Percentiles rank a stretch among this genome's conserved stretches.
phyloP scores from a whole-genome alignment of 2,888 invertebrate genomes.

The Punctoribates punctum region DNA sequence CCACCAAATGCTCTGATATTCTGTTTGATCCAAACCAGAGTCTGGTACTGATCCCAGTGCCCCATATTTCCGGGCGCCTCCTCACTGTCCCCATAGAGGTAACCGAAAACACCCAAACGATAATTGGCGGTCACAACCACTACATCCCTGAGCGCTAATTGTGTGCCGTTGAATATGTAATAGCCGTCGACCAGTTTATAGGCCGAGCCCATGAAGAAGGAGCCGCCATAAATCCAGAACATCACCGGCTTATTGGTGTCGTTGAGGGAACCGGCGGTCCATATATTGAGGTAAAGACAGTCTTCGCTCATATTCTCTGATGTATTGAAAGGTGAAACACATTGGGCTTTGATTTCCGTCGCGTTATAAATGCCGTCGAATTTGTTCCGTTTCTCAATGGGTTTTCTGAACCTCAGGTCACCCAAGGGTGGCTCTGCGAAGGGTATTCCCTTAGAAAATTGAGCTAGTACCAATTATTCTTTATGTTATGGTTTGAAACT shows the following conservation, averaged over 20 bases:
- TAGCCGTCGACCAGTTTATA: not conserved
- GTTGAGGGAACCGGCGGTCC: not conserved
- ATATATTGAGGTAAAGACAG: slow-evolving; percentile 11
- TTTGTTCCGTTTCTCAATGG: no score
- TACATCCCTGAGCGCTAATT: not conserved
- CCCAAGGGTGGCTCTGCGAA: not conserved
- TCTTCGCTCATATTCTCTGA: not conserved
- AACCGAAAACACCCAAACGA: slow-evolving; percentile 17
- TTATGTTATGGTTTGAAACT: no score
- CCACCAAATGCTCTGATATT: not conserved
- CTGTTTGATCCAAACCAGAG: not conserved
- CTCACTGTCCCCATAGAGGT: not conserved
- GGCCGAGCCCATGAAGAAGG: not conserved
- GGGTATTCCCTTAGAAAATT: not conserved
- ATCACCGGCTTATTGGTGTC: not conserved
- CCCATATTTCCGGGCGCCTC: slow-evolving; percentile 7
- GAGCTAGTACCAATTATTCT: no score
- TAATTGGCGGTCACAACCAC: slow-evolving; percentile 8
- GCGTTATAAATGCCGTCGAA: not conserved
- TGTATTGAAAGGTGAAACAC: not conserved
- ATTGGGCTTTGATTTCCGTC: not conserved
- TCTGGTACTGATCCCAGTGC: not conserved
- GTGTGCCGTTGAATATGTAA: not conserved
- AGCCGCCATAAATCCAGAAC: not conserved
- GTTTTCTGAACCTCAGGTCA: not conserved